Evolutionary conservation across 2,113 vertebrate species (phyloP), one percentile per base, ranked within the genome.

Genomic region (Python bivittatus): DNA sequence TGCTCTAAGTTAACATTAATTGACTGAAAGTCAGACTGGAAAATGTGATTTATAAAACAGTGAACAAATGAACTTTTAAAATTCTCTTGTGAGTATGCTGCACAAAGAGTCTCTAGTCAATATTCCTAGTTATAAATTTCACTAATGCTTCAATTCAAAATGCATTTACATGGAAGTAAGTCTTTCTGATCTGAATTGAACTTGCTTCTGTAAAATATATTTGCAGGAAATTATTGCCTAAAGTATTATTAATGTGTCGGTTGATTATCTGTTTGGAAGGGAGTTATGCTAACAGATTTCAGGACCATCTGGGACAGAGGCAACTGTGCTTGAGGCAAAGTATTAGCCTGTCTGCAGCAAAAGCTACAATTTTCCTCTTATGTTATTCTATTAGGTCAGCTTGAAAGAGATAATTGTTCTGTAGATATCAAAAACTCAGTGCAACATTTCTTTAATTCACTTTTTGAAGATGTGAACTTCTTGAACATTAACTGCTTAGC

Each of bases 201-300:
- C 48, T 13, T 60, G 57, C 52, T 56, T 7, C 25, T 56, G 15
- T 23, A 38, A 88, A 91, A 22, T 57, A 87, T n/a, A 13, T 86
- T 64, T 53, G n/a, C 58, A 86, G 54, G 85, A 29, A 54, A 72
- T 84, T 44, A 61, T 38, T n/a, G 61, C 52, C 33, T 91, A 42
- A 87, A 60, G 56, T 91, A 72, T 38, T 88, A 64, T 27, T 42
- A 92, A 83, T 83, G 91, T 58, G 38, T 68, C 33, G 86, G 38
- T 33, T 92, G 53, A 83, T 57, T 79, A 38, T 79, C 17, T 92
- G 53, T 57, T 42, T 92, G 56, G n/a, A 27, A 58, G 27, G 20
- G 53, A n/a, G n/a, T n/a, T 88, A 60, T 84, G 87, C 0, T 58
- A 93, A 79, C 60, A 60, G 95, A 90, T 52, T 93, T 92, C 84